These are phyloP conservation scores for Brachionus calyciflorus DNA, from an alignment of 1,140 invertebrate genomes.

Conservation along the genomic window DNA sequence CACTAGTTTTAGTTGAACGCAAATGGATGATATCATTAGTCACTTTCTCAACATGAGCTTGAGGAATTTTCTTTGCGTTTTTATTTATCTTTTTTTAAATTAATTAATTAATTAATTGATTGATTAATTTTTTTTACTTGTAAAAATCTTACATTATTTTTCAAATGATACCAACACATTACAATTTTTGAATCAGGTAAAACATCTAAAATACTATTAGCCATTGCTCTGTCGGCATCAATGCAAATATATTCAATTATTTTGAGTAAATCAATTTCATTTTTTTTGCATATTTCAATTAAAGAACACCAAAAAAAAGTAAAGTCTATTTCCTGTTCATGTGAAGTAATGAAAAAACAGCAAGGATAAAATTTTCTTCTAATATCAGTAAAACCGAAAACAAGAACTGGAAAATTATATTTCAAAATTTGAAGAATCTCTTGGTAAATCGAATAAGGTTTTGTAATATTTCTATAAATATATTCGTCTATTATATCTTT, in stretches of 20 bases:
- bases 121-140: background rate
- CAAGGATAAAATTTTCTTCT: background rate
- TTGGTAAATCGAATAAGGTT: too few relatives aligned
- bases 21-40: background rate
- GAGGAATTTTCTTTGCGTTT: background rate
- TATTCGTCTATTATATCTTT: too few relatives aligned
- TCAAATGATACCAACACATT: too few relatives aligned
- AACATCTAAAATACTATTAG: background rate
- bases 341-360: background rate
- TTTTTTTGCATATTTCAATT: background rate
- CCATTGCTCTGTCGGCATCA: background rate
- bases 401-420: background rate
- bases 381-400: background rate
- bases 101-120: background rate
- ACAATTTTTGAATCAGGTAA: background rate
- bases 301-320: background rate
- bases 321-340: background rate
- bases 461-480: too few relatives aligned
- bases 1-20: background rate
- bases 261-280: background rate
- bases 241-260: background rate
- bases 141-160: too few relatives aligned
- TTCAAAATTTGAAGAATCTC: background rate
- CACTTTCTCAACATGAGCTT: background rate
- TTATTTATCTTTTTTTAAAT: background rate